Evolutionary conservation across 2,113 vertebrate genomes (phyloP), one percentile per base, ranked within the genome.

Genomic region (Epinephelus cyanopodus): DNA sequence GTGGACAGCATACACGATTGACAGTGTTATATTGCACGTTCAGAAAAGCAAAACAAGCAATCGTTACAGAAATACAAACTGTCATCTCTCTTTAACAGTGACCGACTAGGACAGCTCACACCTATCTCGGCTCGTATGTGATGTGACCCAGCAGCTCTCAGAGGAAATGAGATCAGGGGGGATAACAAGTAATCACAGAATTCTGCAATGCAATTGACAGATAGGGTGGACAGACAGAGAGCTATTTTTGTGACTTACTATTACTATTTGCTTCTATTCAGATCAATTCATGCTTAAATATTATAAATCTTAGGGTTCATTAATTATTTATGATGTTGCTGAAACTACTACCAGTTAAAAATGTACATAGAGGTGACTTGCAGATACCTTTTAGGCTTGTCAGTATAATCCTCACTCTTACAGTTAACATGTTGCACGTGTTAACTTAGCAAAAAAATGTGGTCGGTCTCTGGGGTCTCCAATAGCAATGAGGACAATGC

Each of bases 161-260:
- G 11, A 72, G 74, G 82, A 84, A 76, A 79, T 75, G 27, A 63
- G 58, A 62, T 45, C 9, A 3, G 58, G 65, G 72, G 63, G 48
- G 63, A 70, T 57, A 71, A 79, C 42, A 56, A 48, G 39, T 73
- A 47, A 73, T 77, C 57, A 64, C n/a, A 61, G 17, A 33, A 5
- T 21, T 25, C 65, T 66, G 50, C 68, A 58, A 15, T 29, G 29
- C 45, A 64, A 63, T 12, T n/a, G n/a, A n/a, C 27, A 56, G 33
- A 58, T 37, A 39, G 58, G 54, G 0, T 21, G 19, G 23, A 78
- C 8, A 27, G 21, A 29, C 4, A 79, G 18, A 25, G n/a, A 45
- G 15, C 2, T 11, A 45, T n/a, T 52, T 18, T 12, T 27, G 39
- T 21, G 23, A 5, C 17, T 5, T n/a, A n/a, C n/a, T n/a, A 60